Conservation (phyloP, 2,888 invertebrate species). For the Tenthredo scrophulariae region DNA sequence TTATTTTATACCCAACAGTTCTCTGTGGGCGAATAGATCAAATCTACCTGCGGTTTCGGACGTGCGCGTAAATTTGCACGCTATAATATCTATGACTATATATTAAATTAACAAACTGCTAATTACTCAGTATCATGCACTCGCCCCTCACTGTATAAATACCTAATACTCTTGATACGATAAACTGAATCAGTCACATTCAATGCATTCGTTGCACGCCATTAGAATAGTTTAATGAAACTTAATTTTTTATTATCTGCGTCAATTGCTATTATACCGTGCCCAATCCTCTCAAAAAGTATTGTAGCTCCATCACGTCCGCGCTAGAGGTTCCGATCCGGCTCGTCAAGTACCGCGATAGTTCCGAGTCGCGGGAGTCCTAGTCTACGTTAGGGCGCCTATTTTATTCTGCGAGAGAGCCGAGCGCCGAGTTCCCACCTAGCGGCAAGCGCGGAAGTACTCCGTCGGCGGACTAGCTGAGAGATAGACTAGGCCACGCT, state of each 20-base stretch:
- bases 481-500: background rate
- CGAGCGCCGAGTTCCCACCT: background rate
- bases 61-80: constrained; percentile 20
- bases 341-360: background rate
- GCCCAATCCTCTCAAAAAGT: background rate
- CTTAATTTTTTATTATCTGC: background rate
- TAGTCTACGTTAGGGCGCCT: background rate
- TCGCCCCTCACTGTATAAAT: background rate
- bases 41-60: background rate
- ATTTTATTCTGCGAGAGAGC: background rate
- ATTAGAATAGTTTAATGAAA: background rate
- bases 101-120: constrained; percentile 35
- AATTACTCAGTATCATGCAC: constrained; percentile 25
- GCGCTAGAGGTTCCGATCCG: background rate
- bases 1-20: constrained; percentile 47
- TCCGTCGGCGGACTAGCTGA: background rate
- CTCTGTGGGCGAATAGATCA: background rate
- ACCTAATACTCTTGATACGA: background rate
- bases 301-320: background rate
- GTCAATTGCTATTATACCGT: background rate
- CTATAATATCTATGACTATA: constrained; percentile 4
- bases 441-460: background rate
- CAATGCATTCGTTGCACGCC: background rate
- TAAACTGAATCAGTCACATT: background rate
- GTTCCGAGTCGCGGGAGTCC: background rate